Evolutionary conservation across 2,888 invertebrate genomes (phyloP), one percentile per base, ranked within the genome.

Genomic region (Sarcophaga caerulescens): DNA sequence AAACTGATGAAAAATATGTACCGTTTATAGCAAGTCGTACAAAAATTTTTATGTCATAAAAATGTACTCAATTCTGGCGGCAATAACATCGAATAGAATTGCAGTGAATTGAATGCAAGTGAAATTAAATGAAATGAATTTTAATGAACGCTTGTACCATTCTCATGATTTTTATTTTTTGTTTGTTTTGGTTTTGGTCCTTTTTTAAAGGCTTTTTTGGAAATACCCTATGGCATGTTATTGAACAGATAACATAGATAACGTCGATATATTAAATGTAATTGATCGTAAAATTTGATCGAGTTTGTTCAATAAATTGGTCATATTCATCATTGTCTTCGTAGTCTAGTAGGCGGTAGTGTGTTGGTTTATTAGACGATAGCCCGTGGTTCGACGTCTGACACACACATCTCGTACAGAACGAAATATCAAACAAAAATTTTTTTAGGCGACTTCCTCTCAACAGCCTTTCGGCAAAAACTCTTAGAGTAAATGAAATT

Each of bases 91-190:
- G 21, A 65, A 62, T 52, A 17, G 14, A 78, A 78, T 21, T 70
- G 14, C 62, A 77, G 59, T 44, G 44, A 57, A 81, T 52, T 81
- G 19, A 52, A 52, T 52, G 12, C 52, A 65, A 77, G 44, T 59
- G 19, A 57, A 81, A 47, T 74, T 19, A 74, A 81, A 68, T 74
- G 35, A 59, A 69, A 62, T 81, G n/a, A 69, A 76, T 19, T 74
- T n/a, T 60, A 60, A 62, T 62, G 17, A 60, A 65, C 45, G 25
- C 19, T 59, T 63, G n/a, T 65, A 14, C 12, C 17, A 21, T 57
- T 70, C 65, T 68, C 3, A n/a, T 35, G 25, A 35, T 5, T 35
- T 35, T 35, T 35, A 11, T 66, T 44, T 66, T 60, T 17, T 66
- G 17, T 66, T 8, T 44, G 8, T 19, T 35, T 35, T 8, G 8